phyloP scores from a whole-genome alignment of 2,113 vertebrate genomes.

The Brienomyrus longianalis region DNA sequence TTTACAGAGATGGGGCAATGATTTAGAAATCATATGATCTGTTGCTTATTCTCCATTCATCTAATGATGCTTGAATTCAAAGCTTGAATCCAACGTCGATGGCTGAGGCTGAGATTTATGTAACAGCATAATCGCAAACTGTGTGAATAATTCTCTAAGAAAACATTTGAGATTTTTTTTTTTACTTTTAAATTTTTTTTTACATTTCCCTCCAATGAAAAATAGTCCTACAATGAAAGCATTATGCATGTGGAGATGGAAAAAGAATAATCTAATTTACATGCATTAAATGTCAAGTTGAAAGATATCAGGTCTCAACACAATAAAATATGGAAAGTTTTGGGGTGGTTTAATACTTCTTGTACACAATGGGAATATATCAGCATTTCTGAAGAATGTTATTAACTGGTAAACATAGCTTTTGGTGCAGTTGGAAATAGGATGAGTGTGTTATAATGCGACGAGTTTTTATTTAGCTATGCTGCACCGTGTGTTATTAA shows the following conservation, averaged over 20 bases:
- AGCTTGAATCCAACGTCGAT: background rate
- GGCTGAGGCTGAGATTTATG: background rate
- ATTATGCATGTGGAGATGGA: background rate
- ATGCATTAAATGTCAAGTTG: background rate
- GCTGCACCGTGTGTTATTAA: background rate
- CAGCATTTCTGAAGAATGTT: background rate
- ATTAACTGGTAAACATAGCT: background rate
- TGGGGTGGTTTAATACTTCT: background rate
- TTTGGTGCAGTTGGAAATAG: background rate
- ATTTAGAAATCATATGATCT: background rate
- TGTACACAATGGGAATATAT: background rate
- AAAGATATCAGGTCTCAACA: background rate
- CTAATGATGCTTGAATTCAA: background rate
- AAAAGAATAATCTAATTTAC: constrained; percentile 1
- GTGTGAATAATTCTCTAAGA: background rate
- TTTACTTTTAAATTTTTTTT: background rate
- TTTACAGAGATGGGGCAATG: background rate
- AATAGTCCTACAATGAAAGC: background rate
- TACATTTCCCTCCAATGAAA: background rate
- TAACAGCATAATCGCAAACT: background rate
- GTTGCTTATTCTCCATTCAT: background rate
- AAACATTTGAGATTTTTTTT: background rate
- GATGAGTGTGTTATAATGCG: background rate
- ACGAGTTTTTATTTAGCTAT: background rate
- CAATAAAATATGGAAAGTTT: background rate